Base-by-base conservation (phyloP, 2,113 vertebrate genomes). In the Etheostoma cragini region DNA sequence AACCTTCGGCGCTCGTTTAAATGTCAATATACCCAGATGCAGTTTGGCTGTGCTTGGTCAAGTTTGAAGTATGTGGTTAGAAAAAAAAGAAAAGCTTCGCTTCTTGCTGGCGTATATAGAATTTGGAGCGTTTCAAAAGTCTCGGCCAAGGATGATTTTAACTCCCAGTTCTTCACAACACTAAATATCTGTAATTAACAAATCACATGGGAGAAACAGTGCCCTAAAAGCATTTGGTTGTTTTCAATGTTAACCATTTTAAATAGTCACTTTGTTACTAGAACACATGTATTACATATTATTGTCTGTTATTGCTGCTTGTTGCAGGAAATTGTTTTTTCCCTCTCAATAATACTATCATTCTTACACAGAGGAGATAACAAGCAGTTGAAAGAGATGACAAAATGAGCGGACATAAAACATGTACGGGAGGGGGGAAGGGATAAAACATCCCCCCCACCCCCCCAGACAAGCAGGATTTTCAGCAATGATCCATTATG, bases 41-140 rank as follows among this genome's bases (percentile, higher is more conserved):
- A 84, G 57, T 85, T 84, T 71, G 88, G 92, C 87, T 88, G 72
- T 87, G 91, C 92, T 93, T 80, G 88, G 90, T 88, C 87, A 90
- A 82, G 80, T 91, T 77, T 88, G 93, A 92, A 91, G 93, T 90
- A 94, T 92, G 89, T 50, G 69, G 72, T 62, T 22, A 38, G 13
- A 1, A 26, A 57, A 63, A 80, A 52, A 33, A 61, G 76, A 73
- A 79, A 75, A 72, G 71, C 62, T 64, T 72, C 62, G 71, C 62
- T 64, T 72, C 62, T 67, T 17, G 62, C 75, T 87, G 38, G 22
- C 76, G 85, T 75, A 69, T 83, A 87, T 74, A 88, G 72, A 86
- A 50, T 80, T 78, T 60, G 62, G 33, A 85, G 50, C 62, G 72
- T 91, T 85, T 82, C 3, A 46, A 88, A 88, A 75, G 84, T 87